Percentiles rank a stretch among this genome's conserved stretches.
Conservation (phyloP, 2,888 invertebrate species). For the Drosophila mulleri region DNA sequence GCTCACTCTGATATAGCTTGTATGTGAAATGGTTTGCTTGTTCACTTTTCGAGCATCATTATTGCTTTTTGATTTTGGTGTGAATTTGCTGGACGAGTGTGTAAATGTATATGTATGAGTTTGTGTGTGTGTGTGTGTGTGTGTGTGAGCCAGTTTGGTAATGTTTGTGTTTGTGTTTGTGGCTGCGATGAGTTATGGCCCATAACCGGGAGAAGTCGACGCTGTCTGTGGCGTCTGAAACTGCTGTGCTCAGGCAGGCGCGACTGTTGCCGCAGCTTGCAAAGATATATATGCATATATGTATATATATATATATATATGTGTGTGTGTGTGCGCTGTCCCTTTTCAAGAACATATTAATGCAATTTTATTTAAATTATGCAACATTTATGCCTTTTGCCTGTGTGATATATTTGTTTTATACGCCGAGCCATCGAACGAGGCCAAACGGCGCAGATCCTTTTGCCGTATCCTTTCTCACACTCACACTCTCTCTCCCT, state of each 20-base stretch:
- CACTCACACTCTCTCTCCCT: background rate
- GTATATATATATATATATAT: constrained; percentile 3
- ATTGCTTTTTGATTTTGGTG: constrained; percentile 79
- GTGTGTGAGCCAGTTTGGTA: constrained; percentile 17
- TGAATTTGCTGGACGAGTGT: constrained; percentile 63
- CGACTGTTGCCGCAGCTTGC: constrained; percentile 50
- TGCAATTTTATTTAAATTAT: constrained; percentile 79
- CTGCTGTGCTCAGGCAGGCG: constrained; percentile 49
- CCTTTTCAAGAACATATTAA: constrained; percentile 67
- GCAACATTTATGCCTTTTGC: constrained; percentile 68
- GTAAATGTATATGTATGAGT: background rate
- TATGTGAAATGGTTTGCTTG: constrained; percentile 36
- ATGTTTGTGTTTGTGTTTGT: constrained; percentile 33
- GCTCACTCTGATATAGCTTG: background rate
- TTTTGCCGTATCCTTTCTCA: constrained; percentile 24
- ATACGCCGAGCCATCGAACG: constrained; percentile 24
- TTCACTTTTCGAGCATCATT: constrained; percentile 75
- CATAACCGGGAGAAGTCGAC: constrained; percentile 22
- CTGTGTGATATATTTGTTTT: constrained; percentile 59
- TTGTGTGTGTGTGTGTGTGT: constrained; percentile 5
- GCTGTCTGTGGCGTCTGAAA: constrained; percentile 43
- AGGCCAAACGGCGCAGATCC: background rate
- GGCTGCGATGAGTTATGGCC: constrained; percentile 68
- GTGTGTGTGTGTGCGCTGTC: constrained; percentile 13
- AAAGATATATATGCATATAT: constrained; percentile 25